Evolutionary conservation across 2,888 invertebrate genomes (phyloP).

Genomic region (Drosophila monieri): DNA sequence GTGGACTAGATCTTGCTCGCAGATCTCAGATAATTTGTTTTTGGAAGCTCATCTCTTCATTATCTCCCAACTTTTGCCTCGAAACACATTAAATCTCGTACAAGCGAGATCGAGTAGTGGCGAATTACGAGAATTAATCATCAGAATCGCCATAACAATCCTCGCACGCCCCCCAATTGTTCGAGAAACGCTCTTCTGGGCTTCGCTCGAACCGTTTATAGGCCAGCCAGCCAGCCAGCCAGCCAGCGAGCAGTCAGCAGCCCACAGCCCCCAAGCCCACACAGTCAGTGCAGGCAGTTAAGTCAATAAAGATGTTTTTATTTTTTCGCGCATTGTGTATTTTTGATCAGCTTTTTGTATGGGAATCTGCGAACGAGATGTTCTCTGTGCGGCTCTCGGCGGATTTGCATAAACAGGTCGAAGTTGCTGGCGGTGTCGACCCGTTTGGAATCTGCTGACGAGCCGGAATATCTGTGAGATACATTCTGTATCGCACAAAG

Average conservation of each 20-base stretch:
- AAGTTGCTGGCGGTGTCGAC: conserved; percentile 34
- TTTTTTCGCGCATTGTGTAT: conserved; percentile 25
- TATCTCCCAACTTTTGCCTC: neutral
- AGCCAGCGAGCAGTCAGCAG: no score
- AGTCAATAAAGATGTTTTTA: conserved; percentile 39
- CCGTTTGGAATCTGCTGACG: conserved; percentile 50
- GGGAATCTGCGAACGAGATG: conserved; percentile 56
- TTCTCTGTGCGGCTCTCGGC: conserved; percentile 32
- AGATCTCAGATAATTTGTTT: no score
- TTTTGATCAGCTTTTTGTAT: conserved; percentile 44
- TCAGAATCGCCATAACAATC: conserved; percentile 37
- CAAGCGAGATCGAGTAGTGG: neutral
- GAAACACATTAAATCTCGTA: neutral
- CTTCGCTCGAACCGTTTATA: conserved; percentile 4
- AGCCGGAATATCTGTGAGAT: conserved; percentile 40
- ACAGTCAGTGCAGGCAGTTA: conserved; percentile 43
- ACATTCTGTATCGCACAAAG: conserved; percentile 8
- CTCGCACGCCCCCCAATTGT: conserved; percentile 29
- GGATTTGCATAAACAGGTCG: conserved; percentile 54
- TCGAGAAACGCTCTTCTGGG: conserved; percentile 5
- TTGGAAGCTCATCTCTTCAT: no score
- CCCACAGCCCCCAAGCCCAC: conserved; percentile 16
- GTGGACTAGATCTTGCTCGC: no score
- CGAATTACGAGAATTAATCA: conserved; percentile 35
- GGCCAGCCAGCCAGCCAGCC: no score